phyloP scores from a whole-genome alignment of 1,140 invertebrate species.

The Pseudomyrmex pallidus region DNA sequence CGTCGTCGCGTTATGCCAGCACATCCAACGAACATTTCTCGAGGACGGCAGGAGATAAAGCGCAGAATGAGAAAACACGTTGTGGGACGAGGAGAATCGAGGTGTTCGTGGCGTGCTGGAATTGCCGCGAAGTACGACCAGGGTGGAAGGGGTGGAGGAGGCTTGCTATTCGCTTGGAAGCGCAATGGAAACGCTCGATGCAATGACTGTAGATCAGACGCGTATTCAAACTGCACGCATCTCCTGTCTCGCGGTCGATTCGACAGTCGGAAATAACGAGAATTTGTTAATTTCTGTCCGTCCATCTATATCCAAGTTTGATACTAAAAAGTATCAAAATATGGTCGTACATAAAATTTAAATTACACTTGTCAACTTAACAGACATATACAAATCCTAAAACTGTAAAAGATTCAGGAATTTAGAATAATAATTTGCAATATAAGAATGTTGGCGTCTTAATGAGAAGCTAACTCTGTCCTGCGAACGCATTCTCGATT shows the following conservation, averaged over 20 bases:
- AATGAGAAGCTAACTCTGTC: no score
- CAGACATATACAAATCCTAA: no score
- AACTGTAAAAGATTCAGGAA: no score
- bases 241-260: neutral
- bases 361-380: no score
- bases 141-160: neutral
- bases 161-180: neutral
- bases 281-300: neutral
- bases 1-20: neutral
- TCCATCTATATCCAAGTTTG: neutral
- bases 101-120: neutral
- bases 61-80: constrained; percentile 19
- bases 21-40: constrained; percentile 28
- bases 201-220: neutral
- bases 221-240: neutral
- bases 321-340: no score
- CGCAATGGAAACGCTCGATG: neutral
- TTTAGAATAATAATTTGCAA: no score
- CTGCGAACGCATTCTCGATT: no score
- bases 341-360: no score
- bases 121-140: neutral
- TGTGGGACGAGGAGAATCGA: neutral
- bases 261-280: neutral
- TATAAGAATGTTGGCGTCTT: no score
- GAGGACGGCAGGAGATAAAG: constrained; percentile 6